A percentile compares a stretch with the other conserved stretches of the same genome.
Conservation (phyloP, 2,797 vertebrate species). For the Tenualosa ilisha region DNA sequence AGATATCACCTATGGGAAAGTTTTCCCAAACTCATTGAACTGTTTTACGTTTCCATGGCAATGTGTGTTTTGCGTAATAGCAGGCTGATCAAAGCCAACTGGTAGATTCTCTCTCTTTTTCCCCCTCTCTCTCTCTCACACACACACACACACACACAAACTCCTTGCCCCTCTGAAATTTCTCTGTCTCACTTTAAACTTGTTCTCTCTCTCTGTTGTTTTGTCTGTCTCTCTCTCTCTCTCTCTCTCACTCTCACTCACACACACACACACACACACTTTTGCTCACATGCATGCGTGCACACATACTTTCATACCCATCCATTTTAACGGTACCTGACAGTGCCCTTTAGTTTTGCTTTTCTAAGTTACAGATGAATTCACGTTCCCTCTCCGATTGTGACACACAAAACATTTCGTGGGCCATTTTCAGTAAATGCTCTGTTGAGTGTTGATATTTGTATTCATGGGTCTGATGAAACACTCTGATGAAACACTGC, state of each 20-base stretch:
- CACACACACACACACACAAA: slow-evolving; percentile 32
- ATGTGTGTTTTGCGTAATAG: slow-evolving; percentile 4
- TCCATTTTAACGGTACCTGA: too few relatives aligned
- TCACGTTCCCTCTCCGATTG: too few relatives aligned
- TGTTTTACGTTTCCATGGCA: neutral
- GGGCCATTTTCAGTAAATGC: too few relatives aligned
- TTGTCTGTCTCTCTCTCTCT: neutral
- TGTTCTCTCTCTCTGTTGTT: neutral
- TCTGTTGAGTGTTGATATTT: too few relatives aligned
- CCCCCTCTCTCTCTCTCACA: neutral
- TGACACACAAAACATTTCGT: too few relatives aligned
- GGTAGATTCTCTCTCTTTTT: neutral
- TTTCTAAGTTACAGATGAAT: too few relatives aligned
- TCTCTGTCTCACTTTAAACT: neutral
- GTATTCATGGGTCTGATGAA: too few relatives aligned
- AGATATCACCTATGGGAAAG: neutral
- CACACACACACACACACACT: slow-evolving; percentile 2
- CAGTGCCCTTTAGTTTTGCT: neutral
- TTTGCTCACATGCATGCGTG: too few relatives aligned
- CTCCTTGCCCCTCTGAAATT: too few relatives aligned
- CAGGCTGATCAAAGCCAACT: slow-evolving; percentile 23
- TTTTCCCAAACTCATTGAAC: neutral
- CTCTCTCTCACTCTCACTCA: neutral
- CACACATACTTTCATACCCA: too few relatives aligned
- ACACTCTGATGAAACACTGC: too few relatives aligned